These are phyloP conservation scores for Allobates femoralis DNA, from an alignment of 2,797 vertebrate species.

Conservation along the genomic window DNA sequence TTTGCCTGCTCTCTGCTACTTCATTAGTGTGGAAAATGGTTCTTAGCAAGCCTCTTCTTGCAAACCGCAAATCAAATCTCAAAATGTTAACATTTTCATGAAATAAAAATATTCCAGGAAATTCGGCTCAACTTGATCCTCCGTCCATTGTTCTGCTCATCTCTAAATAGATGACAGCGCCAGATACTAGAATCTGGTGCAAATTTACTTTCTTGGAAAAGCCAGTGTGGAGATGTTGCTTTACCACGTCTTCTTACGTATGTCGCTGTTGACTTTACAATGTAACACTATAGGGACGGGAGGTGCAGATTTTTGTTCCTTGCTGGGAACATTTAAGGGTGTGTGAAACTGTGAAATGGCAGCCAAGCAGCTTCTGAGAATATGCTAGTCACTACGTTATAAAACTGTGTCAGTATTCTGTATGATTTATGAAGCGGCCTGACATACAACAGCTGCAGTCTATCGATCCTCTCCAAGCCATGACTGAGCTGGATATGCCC, in stretches of 20 bases:
- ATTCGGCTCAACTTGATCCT: too few relatives aligned
- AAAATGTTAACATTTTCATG: too few relatives aligned
- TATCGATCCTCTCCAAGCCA: conserved; percentile 45
- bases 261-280: conserved; percentile 52
- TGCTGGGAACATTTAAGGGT: conserved; percentile 56
- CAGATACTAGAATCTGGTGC: conserved; percentile 15
- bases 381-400: conserved; percentile 32
- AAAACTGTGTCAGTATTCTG: conserved; percentile 46
- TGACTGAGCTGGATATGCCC: conserved; percentile 22
- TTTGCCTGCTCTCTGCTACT: too few relatives aligned
- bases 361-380: conserved; percentile 60
- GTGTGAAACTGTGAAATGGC: conserved; percentile 50
- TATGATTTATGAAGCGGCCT: conserved; percentile 47
- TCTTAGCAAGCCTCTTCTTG: too few relatives aligned
- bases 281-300: conserved; percentile 54
- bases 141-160: too few relatives aligned
- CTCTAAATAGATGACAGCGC: conserved; percentile 37
- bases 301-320: conserved; percentile 35
- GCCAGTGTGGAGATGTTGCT: conserved; percentile 14
- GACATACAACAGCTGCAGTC: conserved; percentile 56
- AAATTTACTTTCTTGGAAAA: conserved; percentile 37
- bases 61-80: too few relatives aligned
- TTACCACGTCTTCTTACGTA: conserved; percentile 14
- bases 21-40: too few relatives aligned
- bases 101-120: too few relatives aligned